Base-by-base conservation (phyloP, 2,113 vertebrate species). In the Elephantulus edwardii region DNA sequence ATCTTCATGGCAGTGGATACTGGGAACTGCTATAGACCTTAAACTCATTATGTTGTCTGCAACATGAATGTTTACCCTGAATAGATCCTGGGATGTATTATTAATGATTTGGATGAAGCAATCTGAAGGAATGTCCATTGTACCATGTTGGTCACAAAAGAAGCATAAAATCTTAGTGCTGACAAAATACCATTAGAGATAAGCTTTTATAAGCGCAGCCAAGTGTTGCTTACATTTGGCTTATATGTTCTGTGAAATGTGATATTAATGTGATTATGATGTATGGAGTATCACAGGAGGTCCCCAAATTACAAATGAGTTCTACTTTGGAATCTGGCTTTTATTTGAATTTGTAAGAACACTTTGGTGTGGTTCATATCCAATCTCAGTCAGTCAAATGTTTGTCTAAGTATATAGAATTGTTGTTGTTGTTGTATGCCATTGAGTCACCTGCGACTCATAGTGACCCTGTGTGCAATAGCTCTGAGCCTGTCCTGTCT, bases 31-130 rank as follows among this genome's bases (percentile, higher is more conserved):
- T 60, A 26, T 60, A 60, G 58, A 28, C 26, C 58, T 26, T 60
- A 9, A 60, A 60, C 58, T 60, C 58, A 8, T 14, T 50, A 26
- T 60, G 20, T 8, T 75, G n/a, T 56, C 26, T 68, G 16, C 16
- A 92, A 6, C 68, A 40, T 80, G 71, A 58, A 77, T 44, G 54
- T 87, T 94, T 74, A 66, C 48, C 35, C 26, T 60, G 60, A 79
- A n/a, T 86, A 52, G 88, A 40, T 72, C 22, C 33, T 88, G 1
- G 62, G 22, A n/a, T 11, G 1, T 72, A 50, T n/a, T 70, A 19
- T 20, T 83, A 70, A 38, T 71, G 33, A 56, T 91, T 82, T 70
- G 26, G 33, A 82, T 60, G 46, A 90, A 71, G n/a, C 84, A 30
- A 74, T 82, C 42, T 40, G 77, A 84, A 77, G 54, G 77, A 54